phyloP scores from a whole-genome alignment of 2,113 vertebrate species.

The Seriola aureovittata region DNA sequence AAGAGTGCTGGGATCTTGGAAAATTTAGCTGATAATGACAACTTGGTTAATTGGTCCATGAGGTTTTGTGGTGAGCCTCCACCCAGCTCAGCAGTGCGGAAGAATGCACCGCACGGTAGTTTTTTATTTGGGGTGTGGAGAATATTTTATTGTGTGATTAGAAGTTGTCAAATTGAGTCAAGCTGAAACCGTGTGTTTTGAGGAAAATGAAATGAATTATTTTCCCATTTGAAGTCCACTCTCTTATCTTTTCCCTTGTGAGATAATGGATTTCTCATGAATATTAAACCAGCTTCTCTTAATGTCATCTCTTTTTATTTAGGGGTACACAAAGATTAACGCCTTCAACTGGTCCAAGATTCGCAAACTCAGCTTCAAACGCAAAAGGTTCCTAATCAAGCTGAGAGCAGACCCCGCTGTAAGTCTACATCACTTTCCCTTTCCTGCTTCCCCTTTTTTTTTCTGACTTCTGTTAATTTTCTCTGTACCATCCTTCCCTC shows the following conservation, averaged over 20 bases:
- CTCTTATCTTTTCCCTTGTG: not conserved
- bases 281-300: not conserved
- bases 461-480: not conserved
- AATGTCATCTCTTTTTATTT: not conserved
- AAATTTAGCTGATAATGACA: constrained; percentile 33
- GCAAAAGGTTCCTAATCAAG: constrained; percentile 96
- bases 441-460: not conserved
- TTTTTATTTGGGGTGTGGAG: not conserved
- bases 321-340: constrained; percentile 96
- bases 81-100: not conserved
- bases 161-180: not conserved
- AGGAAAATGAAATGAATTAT: not conserved
- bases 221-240: no score
- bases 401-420: constrained; percentile 92
- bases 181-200: no score
- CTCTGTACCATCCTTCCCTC: not conserved
- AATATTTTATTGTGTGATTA: not conserved
- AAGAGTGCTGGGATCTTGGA: not conserved
- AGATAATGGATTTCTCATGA: not conserved
- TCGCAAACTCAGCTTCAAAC: constrained; percentile 97
- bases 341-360: constrained; percentile 98
- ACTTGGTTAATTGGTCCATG: constrained; percentile 21
- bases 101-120: not conserved
- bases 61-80: constrained; percentile 31
- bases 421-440: constrained; percentile 71